These are phyloP conservation scores for Festucalex cinctus DNA, from an alignment of 2,113 vertebrate species.

Conservation along the genomic window DNA sequence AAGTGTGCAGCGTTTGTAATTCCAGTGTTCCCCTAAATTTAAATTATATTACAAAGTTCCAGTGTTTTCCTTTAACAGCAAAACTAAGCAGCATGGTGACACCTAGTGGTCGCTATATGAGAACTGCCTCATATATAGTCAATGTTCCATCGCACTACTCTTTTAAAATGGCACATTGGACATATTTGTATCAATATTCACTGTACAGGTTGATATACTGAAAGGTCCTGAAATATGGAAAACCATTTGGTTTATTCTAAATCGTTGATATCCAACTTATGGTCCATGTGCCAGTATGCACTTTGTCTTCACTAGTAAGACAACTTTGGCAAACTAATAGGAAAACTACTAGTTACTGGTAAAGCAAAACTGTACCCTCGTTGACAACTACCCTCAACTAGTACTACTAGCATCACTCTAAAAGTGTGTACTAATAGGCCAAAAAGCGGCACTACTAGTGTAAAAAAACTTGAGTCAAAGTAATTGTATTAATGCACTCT, in stretches of 20 bases:
- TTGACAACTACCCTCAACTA: too few relatives aligned
- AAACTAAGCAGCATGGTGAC: constrained; percentile 49
- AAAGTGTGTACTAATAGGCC: too few relatives aligned
- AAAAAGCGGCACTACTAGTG: too few relatives aligned
- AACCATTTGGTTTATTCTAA: not conserved
- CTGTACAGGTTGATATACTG: constrained; percentile 38
- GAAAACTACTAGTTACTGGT: too few relatives aligned
- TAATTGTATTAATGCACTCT: not conserved
- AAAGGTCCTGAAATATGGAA: constrained; percentile 31
- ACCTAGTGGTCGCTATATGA: constrained; percentile 39
- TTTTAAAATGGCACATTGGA: constrained; percentile 70
- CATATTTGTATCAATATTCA: constrained; percentile 19
- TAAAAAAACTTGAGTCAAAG: too few relatives aligned
- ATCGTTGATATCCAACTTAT: not conserved
- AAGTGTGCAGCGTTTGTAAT: constrained; percentile 48
- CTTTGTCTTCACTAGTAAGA: too few relatives aligned
- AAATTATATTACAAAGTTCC: constrained; percentile 20
- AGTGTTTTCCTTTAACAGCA: constrained; percentile 33
- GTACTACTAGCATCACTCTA: too few relatives aligned
- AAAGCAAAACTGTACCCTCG: too few relatives aligned
- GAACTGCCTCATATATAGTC: constrained; percentile 19
- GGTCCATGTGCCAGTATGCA: not conserved
- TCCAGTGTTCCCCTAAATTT: constrained; percentile 37
- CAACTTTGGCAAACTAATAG: too few relatives aligned
- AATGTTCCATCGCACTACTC: constrained; percentile 40